A percentile compares a stretch with the other conserved stretches of the same genome.
Conservation (phyloP, 2,888 invertebrate species). For the Polydrusus pterygomalis region DNA sequence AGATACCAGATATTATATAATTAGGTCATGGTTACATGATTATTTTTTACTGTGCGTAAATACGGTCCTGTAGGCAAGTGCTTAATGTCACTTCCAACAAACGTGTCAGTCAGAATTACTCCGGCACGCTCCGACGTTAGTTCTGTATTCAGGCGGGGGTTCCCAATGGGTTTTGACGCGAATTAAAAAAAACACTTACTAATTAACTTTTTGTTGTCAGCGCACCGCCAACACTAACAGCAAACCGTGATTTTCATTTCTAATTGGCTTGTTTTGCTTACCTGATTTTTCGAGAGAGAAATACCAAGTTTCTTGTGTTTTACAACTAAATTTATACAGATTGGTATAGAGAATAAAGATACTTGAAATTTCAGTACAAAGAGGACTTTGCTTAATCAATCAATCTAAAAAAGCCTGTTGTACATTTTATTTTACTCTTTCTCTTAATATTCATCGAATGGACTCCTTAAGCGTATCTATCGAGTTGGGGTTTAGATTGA, state of each 20-base stretch:
- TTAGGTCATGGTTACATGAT: no score
- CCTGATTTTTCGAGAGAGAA: conserved; percentile 8
- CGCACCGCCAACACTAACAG: conserved; percentile 26
- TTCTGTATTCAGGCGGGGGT: conserved; percentile 24
- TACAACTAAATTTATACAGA: no score
- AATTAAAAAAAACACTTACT: conserved; percentile 43
- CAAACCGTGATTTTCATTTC: conserved; percentile 36
- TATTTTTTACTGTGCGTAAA: conserved; percentile 4
- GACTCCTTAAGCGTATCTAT: no score
- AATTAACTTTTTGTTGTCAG: conserved; percentile 43
- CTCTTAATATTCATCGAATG: no score
- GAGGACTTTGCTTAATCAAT: no score
- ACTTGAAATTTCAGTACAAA: no score
- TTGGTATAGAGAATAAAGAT: no score
- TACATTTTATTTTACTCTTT: no score
- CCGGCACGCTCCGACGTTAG: conserved; percentile 33
- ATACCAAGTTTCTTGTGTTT: conserved; percentile 7
- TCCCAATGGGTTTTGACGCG: conserved; percentile 35
- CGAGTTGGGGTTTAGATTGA: no score
- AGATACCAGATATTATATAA: no score
- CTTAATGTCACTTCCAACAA: conserved; percentile 50
- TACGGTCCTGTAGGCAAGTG: conserved; percentile 40
- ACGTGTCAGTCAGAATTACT: conserved; percentile 44
- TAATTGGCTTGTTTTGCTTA: conserved; percentile 17
- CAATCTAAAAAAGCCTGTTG: no score